Percentiles rank a stretch among this genome's conserved stretches.
Evolutionary conservation across 2,113 vertebrate species (phyloP).

Genomic region (Calyptomena viridis): DNA sequence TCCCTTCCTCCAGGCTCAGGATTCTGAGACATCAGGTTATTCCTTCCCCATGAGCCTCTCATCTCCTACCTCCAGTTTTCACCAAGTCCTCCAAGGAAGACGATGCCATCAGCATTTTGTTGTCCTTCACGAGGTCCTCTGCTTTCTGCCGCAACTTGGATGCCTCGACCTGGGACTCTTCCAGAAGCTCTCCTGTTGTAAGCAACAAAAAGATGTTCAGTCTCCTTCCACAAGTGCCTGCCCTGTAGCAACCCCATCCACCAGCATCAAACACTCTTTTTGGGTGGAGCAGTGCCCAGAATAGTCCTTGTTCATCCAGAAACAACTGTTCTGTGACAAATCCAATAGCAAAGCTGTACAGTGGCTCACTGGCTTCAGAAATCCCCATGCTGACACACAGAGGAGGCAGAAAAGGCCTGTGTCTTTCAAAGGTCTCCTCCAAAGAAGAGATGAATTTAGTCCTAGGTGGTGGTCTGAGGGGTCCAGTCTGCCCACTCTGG

Average conservation of each 20-base stretch:
- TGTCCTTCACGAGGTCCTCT: conserved; percentile 91
- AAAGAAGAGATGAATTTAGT: background rate
- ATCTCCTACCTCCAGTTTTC: conserved; percentile 61
- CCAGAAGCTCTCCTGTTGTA: conserved; percentile 87
- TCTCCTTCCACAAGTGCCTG: rapidly evolving
- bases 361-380: background rate
- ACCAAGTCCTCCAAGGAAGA: conserved; percentile 61
- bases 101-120: conserved; percentile 80
- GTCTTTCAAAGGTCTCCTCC: background rate
- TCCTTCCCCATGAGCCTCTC: background rate
- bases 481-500: background rate
- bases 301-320: background rate
- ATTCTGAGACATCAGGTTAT: background rate
- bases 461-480: too few relatives aligned
- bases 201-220: background rate
- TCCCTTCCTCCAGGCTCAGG: background rate
- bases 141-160: conserved; percentile 89
- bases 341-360: background rate
- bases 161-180: conserved; percentile 92
- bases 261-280: background rate
- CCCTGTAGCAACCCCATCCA: background rate
- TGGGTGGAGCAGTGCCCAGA: background rate
- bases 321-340: background rate
- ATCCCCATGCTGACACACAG: background rate
- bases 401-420: background rate